Percentiles rank a stretch among this genome's conserved stretches.
Conservation (phyloP, 2,797 vertebrate species). For the Pelochelys cantorii region DNA sequence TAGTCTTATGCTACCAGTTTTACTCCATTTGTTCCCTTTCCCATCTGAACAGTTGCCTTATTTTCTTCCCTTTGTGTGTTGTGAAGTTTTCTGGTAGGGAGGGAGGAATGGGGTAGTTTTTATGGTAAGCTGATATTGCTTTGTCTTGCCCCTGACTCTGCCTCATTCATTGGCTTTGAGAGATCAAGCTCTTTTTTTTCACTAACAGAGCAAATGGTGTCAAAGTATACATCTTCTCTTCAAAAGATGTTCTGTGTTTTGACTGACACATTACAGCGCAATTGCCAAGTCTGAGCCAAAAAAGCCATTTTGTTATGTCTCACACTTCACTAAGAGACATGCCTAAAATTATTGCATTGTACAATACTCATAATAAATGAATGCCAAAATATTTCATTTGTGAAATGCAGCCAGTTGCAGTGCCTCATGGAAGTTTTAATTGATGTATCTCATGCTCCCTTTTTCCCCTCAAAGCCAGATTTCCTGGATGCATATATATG, state of each 20-base stretch:
- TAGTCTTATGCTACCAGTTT: not conserved
- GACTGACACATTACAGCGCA: slow-evolving; percentile 15
- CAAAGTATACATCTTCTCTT: slow-evolving; percentile 51
- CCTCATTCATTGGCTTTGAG: not conserved
- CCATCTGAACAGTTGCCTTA: not conserved
- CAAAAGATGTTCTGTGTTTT: not conserved
- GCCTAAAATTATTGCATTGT: not conserved
- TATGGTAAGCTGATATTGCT: not conserved
- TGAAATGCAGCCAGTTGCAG: no score
- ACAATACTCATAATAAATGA: not conserved
- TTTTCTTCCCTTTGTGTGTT: not conserved
- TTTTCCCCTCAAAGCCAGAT: not conserved
- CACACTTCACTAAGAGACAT: not conserved
- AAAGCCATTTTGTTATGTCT: not conserved
- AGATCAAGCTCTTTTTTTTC: slow-evolving; percentile 9
- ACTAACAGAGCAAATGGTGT: not conserved
- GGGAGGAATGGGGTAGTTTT: no score
- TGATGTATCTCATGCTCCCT: not conserved
- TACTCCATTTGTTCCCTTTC: not conserved
- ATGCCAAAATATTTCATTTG: not conserved
- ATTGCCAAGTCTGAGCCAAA: not conserved
- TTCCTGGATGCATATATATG: not conserved
- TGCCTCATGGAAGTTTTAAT: not conserved
- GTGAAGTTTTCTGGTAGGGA: no score
- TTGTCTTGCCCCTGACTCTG: not conserved